Evolutionary conservation across 2,797 vertebrate species (phyloP).

Genomic region (Linurgus olivaceus): DNA sequence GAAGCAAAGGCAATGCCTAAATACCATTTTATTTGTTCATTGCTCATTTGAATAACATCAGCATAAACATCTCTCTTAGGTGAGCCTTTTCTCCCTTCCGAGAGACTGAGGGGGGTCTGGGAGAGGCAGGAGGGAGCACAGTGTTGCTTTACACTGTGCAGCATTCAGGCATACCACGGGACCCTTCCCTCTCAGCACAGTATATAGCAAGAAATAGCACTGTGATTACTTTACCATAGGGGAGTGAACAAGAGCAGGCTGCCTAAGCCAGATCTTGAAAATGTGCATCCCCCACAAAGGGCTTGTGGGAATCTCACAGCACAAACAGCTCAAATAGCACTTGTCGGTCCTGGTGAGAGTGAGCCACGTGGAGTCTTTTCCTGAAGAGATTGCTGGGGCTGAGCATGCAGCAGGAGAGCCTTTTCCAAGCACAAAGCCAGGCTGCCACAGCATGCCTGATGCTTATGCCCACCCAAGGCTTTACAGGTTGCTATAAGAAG

Average conservation of each 20-base stretch:
- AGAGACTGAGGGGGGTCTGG: background rate
- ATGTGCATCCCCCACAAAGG: background rate
- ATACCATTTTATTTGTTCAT: background rate
- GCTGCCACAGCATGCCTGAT: background rate
- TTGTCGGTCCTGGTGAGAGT: background rate
- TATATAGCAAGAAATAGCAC: background rate
- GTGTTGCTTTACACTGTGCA: background rate
- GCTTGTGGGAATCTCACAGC: background rate
- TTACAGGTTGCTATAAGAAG: background rate
- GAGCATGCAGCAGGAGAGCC: background rate
- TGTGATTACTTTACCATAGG: background rate
- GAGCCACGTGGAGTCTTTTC: background rate
- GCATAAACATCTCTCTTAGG: background rate
- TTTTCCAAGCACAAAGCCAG: background rate
- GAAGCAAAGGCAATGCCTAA: background rate
- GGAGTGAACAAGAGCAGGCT: background rate
- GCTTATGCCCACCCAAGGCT: background rate
- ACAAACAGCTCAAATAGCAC: background rate
- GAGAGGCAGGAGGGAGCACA: background rate
- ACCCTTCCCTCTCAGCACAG: background rate
- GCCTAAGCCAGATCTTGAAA: background rate
- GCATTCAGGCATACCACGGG: background rate
- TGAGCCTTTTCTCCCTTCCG: background rate
- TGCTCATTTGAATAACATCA: slow-evolving; percentile 12
- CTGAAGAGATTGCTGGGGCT: background rate